Base-by-base conservation (phyloP, 2,113 vertebrate genomes). In the Paracanthobrama guichenoti region DNA sequence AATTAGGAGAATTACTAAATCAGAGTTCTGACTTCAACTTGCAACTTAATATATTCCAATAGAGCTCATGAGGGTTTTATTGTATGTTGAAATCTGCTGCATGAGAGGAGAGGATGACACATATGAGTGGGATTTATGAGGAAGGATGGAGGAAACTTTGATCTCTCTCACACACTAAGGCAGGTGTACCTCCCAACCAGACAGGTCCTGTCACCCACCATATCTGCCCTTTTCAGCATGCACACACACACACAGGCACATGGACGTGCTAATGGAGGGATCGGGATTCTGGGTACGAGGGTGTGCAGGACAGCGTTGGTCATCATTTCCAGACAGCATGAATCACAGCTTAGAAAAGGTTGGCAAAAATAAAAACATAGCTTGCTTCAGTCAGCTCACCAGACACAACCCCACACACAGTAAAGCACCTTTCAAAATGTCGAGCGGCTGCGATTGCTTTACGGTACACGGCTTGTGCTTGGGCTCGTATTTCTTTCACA, bases 141-240 rank as follows among this genome's bases (percentile, higher is more conserved):
- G 72, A 81, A 77, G 46, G 72, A 73, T 79, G 75, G 60, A 24
- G 31, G 74, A 53, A 83, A 84, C 88, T 89, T 89, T 89, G 88
- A 89, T 89, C 84, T 89, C 79, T 42, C 42, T 82, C 76, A 74
- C 84, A 80, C 75, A 80, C 72, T 62, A 26, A 69, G 81, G 82
- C 88, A 87, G 84, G 88, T 89, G 84, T 72, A 74, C 86, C 86
- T 87, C 88, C 88, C 84, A 82, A 82, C 78, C 88, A 89, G 88
- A 87, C 82, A 86, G 81, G 39, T 78, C 81, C 79, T 79, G 88
- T 84, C 86, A 77, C 73, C 84, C 82, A 60, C 66, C 62, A 86
- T 86, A 87, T 87, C 86, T 87, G 60, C 62, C 60, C 84, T 82
- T 73, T 84, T 84, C 48, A 74, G n/a, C 50, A 66, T 48, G 24